These are phyloP conservation scores for Cyaniris semiargus DNA, from an alignment of 2,888 invertebrate species.

Conservation along the genomic window DNA sequence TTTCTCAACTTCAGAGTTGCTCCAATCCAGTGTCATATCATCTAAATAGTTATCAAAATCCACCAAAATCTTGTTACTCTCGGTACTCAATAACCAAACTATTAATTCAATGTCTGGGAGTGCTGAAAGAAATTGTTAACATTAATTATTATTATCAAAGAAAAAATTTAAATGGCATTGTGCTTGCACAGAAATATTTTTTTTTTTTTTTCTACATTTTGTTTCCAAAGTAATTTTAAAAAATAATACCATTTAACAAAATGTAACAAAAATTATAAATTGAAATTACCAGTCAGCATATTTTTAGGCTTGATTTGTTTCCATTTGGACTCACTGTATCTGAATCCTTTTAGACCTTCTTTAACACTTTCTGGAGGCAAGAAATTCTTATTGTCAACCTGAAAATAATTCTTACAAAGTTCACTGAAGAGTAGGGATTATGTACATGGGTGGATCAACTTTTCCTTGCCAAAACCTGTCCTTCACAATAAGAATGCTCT, in stretches of 20 bases:
- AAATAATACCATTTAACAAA: too few species aligned
- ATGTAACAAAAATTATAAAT: background rate
- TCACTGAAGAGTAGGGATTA: too few species aligned
- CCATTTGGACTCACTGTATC: constrained; percentile 89
- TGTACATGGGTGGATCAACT: too few species aligned
- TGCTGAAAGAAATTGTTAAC: background rate
- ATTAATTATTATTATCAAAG: background rate
- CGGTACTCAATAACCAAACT: constrained; percentile 78
- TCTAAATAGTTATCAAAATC: constrained; percentile 99
- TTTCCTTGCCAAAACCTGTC: too few species aligned
- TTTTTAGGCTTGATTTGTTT: constrained; percentile 68
- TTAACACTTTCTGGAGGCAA: constrained; percentile 83
- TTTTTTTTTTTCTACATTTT: background rate
- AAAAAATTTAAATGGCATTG: background rate
- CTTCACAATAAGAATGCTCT: too few species aligned
- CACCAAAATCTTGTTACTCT: constrained; percentile 87
- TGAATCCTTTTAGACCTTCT: constrained; percentile 87
- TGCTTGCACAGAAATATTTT: background rate
- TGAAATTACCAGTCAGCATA: constrained; percentile 56
- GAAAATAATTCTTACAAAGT: too few species aligned
- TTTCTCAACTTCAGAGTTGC: constrained; percentile 82
- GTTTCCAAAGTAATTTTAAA: background rate
- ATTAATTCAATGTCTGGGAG: background rate
- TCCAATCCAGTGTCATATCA: constrained; percentile 93
- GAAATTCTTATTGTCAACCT: constrained; percentile 91